These are phyloP conservation scores for Probosciger aterrimus DNA, from an alignment of 2,113 vertebrate genomes.

Conservation along the genomic window DNA sequence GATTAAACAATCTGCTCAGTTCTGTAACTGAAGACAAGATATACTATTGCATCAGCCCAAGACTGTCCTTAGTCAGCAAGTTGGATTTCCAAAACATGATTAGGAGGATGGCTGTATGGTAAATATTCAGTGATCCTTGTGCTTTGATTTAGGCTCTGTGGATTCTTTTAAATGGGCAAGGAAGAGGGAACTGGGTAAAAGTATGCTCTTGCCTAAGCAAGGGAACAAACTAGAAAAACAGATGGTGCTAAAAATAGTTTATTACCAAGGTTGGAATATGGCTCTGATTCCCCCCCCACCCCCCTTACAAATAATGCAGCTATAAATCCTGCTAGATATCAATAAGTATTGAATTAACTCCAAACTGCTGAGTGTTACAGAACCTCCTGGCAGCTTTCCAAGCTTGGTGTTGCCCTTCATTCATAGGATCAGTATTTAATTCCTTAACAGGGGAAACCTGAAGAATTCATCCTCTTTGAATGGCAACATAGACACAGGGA, in stretches of 20 bases:
- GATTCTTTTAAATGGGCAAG: not conserved
- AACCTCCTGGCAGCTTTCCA: conserved; percentile 54
- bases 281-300: not conserved
- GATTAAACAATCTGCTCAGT: not conserved
- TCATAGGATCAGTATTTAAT: conserved; percentile 61
- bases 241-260: conserved; percentile 68
- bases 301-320: conserved; percentile 46
- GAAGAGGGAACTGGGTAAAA: not conserved
- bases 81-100: not conserved
- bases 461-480: conserved; percentile 67
- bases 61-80: not conserved
- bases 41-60: not conserved
- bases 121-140: not conserved
- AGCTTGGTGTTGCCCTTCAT: conserved; percentile 49
- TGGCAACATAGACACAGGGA: conserved; percentile 36
- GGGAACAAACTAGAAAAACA: conserved; percentile 47
- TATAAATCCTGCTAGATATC: conserved; percentile 49
- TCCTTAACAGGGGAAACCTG: conserved; percentile 55
- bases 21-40: not conserved
- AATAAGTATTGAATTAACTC: conserved; percentile 53
- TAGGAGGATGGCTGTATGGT: not conserved
- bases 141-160: not conserved
- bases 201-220: conserved; percentile 3
- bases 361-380: conserved; percentile 22
- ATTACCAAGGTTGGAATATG: conserved; percentile 35